Evolutionary conservation across 92 coral and sea anemone species (phyloP).

Genomic region (Phymanthus crucifer): DNA sequence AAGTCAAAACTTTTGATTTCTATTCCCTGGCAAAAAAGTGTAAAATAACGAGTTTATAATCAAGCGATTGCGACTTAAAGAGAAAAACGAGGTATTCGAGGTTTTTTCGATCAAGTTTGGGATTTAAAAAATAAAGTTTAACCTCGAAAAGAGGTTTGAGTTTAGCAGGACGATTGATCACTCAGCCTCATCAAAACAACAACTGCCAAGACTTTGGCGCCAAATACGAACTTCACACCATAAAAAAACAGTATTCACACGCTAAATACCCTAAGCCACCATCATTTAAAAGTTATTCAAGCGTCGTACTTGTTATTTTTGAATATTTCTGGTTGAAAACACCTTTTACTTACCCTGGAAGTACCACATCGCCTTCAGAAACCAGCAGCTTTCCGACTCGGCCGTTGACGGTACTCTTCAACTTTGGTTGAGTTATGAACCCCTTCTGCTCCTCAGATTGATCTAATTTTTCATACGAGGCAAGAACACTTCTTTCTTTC

Average conservation of each 20-base stretch:
- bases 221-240: conserved; percentile 28
- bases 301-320: not conserved
- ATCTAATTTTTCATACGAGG: conserved; percentile 76
- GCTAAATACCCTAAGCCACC: not conserved
- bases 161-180: not conserved
- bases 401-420: conserved; percentile 78
- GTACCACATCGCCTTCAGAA: conserved; percentile 86
- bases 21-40: not conserved
- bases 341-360: conserved; percentile 68
- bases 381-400: conserved; percentile 80
- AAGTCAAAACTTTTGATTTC: not conserved
- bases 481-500: conserved; percentile 95
- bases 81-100: not conserved
- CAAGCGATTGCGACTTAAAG: not conserved
- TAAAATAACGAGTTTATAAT: not conserved
- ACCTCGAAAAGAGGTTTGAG: not conserved
- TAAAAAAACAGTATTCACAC: not conserved
- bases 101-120: not conserved
- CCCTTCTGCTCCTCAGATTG: conserved; percentile 54
- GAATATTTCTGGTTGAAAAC: not conserved
- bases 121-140: not conserved
- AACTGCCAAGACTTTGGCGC: conserved; percentile 37
- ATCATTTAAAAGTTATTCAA: not conserved
- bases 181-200: conserved; percentile 6
- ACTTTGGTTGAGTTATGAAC: conserved; percentile 87